Evolutionary conservation across 1,140 invertebrate species (phyloP).

Genomic region (Drosophila sulfurigaster): DNA sequence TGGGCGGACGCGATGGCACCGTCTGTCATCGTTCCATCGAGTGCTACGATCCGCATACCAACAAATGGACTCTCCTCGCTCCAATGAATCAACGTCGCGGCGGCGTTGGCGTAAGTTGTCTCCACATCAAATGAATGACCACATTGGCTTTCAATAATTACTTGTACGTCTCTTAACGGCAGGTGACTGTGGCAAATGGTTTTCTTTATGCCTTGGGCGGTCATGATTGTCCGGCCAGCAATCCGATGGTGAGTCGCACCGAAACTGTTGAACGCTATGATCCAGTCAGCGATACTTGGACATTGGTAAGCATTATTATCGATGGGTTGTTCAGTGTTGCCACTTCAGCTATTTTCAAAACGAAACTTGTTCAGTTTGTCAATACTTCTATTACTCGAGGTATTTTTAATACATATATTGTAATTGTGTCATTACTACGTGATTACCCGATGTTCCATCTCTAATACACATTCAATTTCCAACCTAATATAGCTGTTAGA

Average conservation of each 20-base stretch:
- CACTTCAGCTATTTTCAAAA: too few species aligned
- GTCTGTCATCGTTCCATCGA: conserved; percentile 96
- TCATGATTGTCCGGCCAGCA: conserved; percentile 94
- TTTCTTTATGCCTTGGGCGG: conserved; percentile 95
- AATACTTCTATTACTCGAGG: too few species aligned
- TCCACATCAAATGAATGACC: not conserved
- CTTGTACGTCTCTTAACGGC: not conserved
- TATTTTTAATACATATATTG: too few species aligned
- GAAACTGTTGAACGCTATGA: conserved; percentile 96
- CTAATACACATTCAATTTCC: too few species aligned
- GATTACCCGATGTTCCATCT: too few species aligned
- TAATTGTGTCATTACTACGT: too few species aligned
- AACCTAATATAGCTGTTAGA: too few species aligned
- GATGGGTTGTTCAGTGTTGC: too few species aligned
- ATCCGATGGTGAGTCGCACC: conserved; percentile 92
- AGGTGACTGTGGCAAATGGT: conserved; percentile 92
- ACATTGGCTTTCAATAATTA: too few species aligned
- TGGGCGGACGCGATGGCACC: conserved; percentile 96
- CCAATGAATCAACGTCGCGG: conserved; percentile 95
- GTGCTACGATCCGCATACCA: conserved; percentile 95
- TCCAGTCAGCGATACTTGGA: conserved; percentile 94
- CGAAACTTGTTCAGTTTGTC: too few species aligned
- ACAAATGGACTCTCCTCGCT: conserved; percentile 94
- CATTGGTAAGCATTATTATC: conserved; percentile 87
- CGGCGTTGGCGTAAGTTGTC: conserved; percentile 90